Evolutionary conservation across 2,888 invertebrate genomes (phyloP).

Genomic region (Agapostemon virescens): DNA sequence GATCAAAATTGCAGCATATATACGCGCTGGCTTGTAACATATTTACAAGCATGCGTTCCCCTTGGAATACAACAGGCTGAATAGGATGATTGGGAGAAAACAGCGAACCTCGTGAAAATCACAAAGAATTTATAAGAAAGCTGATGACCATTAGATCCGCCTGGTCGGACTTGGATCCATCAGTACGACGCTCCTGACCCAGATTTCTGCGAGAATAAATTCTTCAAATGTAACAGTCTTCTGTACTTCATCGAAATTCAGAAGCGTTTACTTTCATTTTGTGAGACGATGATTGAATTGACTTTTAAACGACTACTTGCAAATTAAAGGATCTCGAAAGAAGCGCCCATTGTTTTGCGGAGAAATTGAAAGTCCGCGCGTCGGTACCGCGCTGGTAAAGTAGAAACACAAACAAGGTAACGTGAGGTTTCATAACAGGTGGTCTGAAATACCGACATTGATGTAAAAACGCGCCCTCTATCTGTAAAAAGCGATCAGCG

Average conservation of each 20-base stretch:
- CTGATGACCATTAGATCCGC: slow-evolving; percentile 70
- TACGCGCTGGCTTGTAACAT: slow-evolving; percentile 42
- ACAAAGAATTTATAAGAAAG: slow-evolving; percentile 72
- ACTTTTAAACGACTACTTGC: neutral
- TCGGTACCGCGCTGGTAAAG: slow-evolving; percentile 15
- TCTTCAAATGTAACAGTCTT: slow-evolving; percentile 19
- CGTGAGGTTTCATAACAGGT: neutral
- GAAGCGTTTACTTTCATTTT: slow-evolving; percentile 25
- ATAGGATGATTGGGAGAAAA: slow-evolving; percentile 57
- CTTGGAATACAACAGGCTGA: slow-evolving; percentile 35
- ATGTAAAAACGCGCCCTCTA: neutral
- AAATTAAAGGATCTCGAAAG: neutral
- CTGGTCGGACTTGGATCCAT: slow-evolving; percentile 61
- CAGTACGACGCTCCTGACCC: slow-evolving; percentile 57
- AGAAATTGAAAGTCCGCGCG: slow-evolving; percentile 37
- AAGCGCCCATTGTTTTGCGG: neutral
- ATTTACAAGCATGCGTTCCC: slow-evolving; percentile 25
- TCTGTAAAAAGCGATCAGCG: neutral
- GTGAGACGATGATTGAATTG: neutral
- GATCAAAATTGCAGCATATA: slow-evolving; percentile 21
- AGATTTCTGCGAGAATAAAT: slow-evolving; percentile 49
- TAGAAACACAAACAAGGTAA: slow-evolving; percentile 1
- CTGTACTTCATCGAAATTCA: neutral
- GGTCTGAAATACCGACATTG: neutral
- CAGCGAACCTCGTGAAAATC: slow-evolving; percentile 50